Conservation (phyloP, 2,888 invertebrate genomes). For the Mechanitis mazaeus region DNA sequence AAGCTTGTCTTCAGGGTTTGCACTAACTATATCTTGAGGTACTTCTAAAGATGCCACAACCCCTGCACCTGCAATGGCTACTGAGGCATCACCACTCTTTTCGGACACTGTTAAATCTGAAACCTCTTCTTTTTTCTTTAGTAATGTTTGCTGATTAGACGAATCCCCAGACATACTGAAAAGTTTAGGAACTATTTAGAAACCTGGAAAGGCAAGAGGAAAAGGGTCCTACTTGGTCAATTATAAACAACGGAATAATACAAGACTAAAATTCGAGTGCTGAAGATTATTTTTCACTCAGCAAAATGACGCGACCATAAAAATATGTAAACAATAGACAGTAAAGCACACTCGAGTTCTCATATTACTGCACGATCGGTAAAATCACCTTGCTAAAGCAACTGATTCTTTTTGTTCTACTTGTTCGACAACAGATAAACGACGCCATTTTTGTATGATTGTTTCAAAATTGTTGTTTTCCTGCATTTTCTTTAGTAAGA, state of each 20-base stretch:
- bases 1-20: conserved; percentile 36
- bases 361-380: conserved; percentile 29
- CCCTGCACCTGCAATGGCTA: conserved; percentile 27
- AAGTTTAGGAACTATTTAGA: conserved; percentile 23
- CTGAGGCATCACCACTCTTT: conserved; percentile 34
- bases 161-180: conserved; percentile 68
- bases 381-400: conserved; percentile 52
- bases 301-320: conserved; percentile 25
- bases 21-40: conserved; percentile 34
- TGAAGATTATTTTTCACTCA: conserved; percentile 30
- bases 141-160: conserved; percentile 44
- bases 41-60: conserved; percentile 34
- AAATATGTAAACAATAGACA: conserved; percentile 45
- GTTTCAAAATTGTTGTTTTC: conserved; percentile 65
- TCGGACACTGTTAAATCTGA: conserved; percentile 46
- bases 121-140: conserved; percentile 59
- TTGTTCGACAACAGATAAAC: conserved; percentile 48
- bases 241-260: background rate
- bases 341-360: conserved; percentile 30
- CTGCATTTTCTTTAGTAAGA: conserved; percentile 53
- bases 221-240: conserved; percentile 16
- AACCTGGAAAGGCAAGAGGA: conserved; percentile 18
- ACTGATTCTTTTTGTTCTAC: conserved; percentile 50
- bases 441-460: conserved; percentile 67
- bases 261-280: conserved; percentile 1